Evolutionary conservation across 1,140 invertebrate species (phyloP).

Genomic region (Drosophila biarmipes): DNA sequence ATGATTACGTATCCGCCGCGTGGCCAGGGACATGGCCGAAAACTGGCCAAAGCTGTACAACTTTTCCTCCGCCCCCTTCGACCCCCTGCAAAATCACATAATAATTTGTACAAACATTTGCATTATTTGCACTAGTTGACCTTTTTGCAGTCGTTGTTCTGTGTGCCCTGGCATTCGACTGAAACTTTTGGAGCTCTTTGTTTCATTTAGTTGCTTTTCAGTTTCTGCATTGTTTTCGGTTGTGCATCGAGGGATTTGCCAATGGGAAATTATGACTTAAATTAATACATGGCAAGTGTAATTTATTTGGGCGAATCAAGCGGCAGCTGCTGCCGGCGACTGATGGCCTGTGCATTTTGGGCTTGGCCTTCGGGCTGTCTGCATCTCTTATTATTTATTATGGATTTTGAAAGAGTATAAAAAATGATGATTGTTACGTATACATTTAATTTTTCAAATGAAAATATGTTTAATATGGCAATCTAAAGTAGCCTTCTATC

Average conservation of each 20-base stretch:
- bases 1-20: slow-evolving; percentile 61
- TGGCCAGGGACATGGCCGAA: slow-evolving; percentile 37
- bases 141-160: slow-evolving; percentile 36
- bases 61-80: slow-evolving; percentile 9
- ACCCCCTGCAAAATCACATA: slow-evolving; percentile 58
- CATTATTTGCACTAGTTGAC: slow-evolving; percentile 61
- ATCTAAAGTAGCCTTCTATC: too few relatives aligned
- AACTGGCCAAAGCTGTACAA: slow-evolving; percentile 36
- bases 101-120: slow-evolving; percentile 79
- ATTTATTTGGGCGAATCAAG: slow-evolving; percentile 46
- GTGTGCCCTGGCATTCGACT: slow-evolving; percentile 4
- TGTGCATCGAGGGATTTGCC: slow-evolving; percentile 58
- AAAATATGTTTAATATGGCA: too few relatives aligned
- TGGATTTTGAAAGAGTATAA: too few relatives aligned
- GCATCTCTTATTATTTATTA: not conserved
- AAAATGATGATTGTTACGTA: too few relatives aligned
- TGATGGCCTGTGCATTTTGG: slow-evolving; percentile 12
- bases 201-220: slow-evolving; percentile 31
- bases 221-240: slow-evolving; percentile 13
- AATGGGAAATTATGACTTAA: slow-evolving; percentile 66
- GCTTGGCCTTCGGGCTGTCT: not conserved
- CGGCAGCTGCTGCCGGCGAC: slow-evolving; percentile 16
- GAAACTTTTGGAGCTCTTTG: slow-evolving; percentile 48
- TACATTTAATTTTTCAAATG: too few relatives aligned
- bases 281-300: slow-evolving; percentile 64